These are phyloP conservation scores for Pyrrhosoma nymphula DNA, from an alignment of 2,888 invertebrate genomes.

Conservation along the genomic window DNA sequence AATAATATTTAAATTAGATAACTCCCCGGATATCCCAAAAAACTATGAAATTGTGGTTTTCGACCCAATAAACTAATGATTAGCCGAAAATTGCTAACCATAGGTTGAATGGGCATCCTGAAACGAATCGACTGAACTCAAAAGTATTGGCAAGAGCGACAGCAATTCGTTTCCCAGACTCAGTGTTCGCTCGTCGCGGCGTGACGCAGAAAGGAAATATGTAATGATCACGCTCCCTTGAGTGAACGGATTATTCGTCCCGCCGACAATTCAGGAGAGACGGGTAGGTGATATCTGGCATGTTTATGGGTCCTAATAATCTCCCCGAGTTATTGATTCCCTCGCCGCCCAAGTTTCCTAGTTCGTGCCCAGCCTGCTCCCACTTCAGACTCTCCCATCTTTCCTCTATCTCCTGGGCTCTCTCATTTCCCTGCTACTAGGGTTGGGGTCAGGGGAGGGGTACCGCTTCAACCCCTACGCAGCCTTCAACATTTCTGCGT, in stretches of 20 bases:
- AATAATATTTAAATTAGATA: no score
- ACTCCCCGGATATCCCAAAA: no score
- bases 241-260: background rate
- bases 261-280: background rate
- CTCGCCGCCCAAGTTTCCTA: background rate
- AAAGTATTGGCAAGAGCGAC: no score
- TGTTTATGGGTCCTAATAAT: constrained; percentile 32
- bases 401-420: background rate
- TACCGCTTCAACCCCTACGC: background rate
- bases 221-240: background rate
- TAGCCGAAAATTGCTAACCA: no score
- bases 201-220: background rate
- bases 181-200: background rate
- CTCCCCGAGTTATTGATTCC: background rate
- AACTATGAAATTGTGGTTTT: no score
- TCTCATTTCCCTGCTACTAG: background rate
- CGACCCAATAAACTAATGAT: no score
- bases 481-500: background rate
- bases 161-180: no score
- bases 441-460: no score
- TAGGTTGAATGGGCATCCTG: no score
- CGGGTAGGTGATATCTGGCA: background rate
- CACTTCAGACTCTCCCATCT: background rate
- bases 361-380: background rate
- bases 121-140: no score